Conservation (phyloP, 1,140 invertebrate genomes). For the Oreohelix idahoensis region DNA sequence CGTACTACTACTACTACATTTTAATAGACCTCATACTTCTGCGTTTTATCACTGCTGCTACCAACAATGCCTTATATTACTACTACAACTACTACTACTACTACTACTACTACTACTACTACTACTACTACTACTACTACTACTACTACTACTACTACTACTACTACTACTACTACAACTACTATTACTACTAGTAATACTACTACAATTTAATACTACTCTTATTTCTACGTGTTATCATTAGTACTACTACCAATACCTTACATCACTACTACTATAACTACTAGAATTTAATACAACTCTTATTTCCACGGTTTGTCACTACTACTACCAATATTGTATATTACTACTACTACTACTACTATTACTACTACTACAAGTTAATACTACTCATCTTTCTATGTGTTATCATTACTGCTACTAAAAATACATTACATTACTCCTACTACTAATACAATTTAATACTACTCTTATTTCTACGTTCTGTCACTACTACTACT, state of each 20-base stretch:
- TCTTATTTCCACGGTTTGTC: neutral
- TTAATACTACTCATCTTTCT: no score
- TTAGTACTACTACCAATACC: no score
- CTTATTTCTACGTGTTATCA: no score
- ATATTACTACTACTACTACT: neutral
- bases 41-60: neutral
- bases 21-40: neutral
- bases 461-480: no score
- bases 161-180: neutral
- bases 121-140: conserved; percentile 3
- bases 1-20: neutral
- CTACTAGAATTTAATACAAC: neutral
- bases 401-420: neutral
- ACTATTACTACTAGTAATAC: no score
- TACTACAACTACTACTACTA: neutral
- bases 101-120: conserved; percentile 1
- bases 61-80: neutral
- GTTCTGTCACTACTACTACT: no score
- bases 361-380: neutral
- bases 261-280: no score
- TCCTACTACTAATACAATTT: neutral
- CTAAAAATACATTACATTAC: no score
- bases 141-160: neutral
- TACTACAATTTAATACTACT: no score
- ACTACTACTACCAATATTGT: conserved; percentile 9